Conservation (phyloP, 37 sponge, comb jelly and placozoan species). For the Agelas oroides region DNA sequence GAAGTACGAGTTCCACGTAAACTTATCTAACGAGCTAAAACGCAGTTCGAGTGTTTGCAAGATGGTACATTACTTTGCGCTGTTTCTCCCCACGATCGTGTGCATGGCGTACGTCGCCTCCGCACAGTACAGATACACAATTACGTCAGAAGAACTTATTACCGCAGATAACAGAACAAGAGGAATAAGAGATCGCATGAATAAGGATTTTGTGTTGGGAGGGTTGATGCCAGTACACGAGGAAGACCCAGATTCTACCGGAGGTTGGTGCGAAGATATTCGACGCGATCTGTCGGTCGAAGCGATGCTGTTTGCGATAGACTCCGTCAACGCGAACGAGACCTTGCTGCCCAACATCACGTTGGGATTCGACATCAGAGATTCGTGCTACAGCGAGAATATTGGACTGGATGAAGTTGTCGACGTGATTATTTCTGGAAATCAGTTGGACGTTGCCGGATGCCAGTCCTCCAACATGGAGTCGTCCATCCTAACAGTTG, state of each 20-base stretch:
- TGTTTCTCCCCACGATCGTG: not conserved
- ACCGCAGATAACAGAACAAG: not conserved
- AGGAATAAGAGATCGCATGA: conserved; percentile 19
- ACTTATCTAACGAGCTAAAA: too few species aligned
- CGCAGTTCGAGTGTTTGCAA: too few species aligned
- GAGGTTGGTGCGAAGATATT: conserved; percentile 7
- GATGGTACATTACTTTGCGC: too few species aligned
- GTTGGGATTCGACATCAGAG: conserved; percentile 80
- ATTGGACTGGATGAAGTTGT: conserved; percentile 67
- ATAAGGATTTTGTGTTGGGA: conserved; percentile 71
- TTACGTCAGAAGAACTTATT: not conserved
- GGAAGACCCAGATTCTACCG: not conserved
- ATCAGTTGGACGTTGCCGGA: not conserved
- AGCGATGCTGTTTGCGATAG: conserved; percentile 82
- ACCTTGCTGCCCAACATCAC: conserved; percentile 48
- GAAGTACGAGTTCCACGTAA: too few species aligned
- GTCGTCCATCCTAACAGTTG: conserved; percentile 7
- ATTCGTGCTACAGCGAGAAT: conserved; percentile 69
- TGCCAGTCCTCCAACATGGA: not conserved
- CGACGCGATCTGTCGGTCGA: conserved; percentile 64
- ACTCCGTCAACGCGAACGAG: conserved; percentile 61
- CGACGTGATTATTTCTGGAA: conserved; percentile 34
- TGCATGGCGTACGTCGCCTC: not conserved
- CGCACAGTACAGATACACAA: not conserved
- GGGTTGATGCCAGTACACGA: conserved; percentile 82